Base-by-base conservation (phyloP, 2,888 invertebrate species). In the Hyles lineata region DNA sequence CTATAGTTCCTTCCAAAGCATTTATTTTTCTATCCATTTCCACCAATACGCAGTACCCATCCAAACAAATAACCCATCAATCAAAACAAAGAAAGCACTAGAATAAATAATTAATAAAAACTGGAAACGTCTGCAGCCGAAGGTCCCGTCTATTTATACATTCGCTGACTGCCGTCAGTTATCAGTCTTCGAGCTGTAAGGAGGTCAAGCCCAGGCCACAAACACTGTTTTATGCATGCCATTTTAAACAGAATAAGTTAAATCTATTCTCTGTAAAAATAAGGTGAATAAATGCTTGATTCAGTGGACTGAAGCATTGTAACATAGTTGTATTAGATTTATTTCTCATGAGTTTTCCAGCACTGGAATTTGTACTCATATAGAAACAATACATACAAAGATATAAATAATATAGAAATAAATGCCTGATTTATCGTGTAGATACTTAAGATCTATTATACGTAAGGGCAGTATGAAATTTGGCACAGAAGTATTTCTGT, bases 151-250 rank as follows among this genome's bases (percentile, higher is more conserved):
- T 70, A 60, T 35, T 60, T 35, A 59, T 70, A 35, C 70, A 52
- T 70, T 35, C 59, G 59, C 75, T 15, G 55, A 76, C 67, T 80
- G 79, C 76, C 75, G 79, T 76, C 80, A 84, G 80, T 87, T 86
- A 79, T 84, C 76, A 73, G 78, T 82, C 85, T 88, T 88, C 86
- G 83, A 81, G 80, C 79, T 79, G 75, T 78, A 83, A 81, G 78
- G 81, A 71, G 88, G 89, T 87, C 89, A 88, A 88, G 87, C 85
- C 78, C 84, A 83, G 70, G 74, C 73, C 55, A 29, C 70, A 73
- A 60, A 73, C 70, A 61, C 32, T 70, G 52, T 62, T 70, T 72
- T 70, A 70, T 73, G 71, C 62, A 71, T 61, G 62, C 52, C 29
- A 29, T 62, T 61, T 55, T 71, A 61, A 43, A 52, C 61, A 21